Conservation (phyloP, 1,140 invertebrate species). For the Orussus abietinus region DNA sequence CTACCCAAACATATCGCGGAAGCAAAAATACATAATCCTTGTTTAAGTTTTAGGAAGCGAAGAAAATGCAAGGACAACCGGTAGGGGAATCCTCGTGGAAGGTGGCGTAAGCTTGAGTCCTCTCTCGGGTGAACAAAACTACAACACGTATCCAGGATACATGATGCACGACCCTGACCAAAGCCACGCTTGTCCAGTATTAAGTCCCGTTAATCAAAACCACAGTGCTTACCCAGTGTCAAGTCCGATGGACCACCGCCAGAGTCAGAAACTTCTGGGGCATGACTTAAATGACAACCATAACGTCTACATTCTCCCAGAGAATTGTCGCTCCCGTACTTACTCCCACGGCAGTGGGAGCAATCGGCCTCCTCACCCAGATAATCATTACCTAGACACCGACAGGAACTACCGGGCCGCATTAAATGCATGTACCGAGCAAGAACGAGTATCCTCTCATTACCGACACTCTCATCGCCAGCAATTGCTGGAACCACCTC, state of each 20-base stretch:
- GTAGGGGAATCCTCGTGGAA: slow-evolving; percentile 37
- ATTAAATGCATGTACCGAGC: slow-evolving; percentile 39
- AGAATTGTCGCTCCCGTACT: slow-evolving; percentile 41
- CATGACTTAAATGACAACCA: slow-evolving; percentile 46
- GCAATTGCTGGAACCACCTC: slow-evolving; percentile 12
- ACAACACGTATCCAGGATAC: slow-evolving; percentile 24
- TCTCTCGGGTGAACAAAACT: slow-evolving; percentile 34
- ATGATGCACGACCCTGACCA: slow-evolving; percentile 30
- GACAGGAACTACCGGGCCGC: slow-evolving; percentile 36
- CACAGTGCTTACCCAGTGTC: slow-evolving; percentile 26
- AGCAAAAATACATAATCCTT: background rate
- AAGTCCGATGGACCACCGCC: slow-evolving; percentile 27
- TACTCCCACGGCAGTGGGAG: slow-evolving; percentile 40
- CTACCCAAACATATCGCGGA: too few species aligned
- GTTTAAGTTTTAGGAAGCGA: slow-evolving; percentile 31
- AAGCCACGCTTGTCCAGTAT: slow-evolving; percentile 15
- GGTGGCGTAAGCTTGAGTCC: slow-evolving; percentile 44
- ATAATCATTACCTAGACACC: slow-evolving; percentile 32
- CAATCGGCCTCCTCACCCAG: slow-evolving; percentile 27
- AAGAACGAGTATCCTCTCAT: too few species aligned
- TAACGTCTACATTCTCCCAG: slow-evolving; percentile 44
- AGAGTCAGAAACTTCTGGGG: slow-evolving; percentile 34
- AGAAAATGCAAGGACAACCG: slow-evolving; percentile 25
- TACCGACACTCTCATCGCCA: slow-evolving; percentile 27
- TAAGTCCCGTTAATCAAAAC: slow-evolving; percentile 28